Percentiles rank a stretch among this genome's conserved stretches.
Conservation (phyloP, 2,888 invertebrate genomes). For the Phymatocera aterrima region DNA sequence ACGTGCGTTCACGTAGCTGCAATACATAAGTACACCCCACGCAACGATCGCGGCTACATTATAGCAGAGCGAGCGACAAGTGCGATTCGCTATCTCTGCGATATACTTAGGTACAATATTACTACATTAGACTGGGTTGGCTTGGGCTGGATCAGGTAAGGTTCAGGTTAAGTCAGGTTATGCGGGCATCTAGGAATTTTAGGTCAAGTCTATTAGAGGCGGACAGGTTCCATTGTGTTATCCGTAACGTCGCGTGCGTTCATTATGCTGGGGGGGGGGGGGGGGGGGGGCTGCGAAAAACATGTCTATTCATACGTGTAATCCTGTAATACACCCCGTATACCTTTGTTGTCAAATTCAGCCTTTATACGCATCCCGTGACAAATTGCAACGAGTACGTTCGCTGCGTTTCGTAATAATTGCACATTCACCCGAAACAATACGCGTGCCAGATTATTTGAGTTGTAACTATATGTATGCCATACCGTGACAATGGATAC, state of each 20-base stretch:
- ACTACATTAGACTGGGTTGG: constrained; percentile 26
- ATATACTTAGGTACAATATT: not conserved
- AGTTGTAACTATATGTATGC: not conserved
- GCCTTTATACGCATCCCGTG: not conserved
- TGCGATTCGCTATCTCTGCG: constrained; percentile 23
- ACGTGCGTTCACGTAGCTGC: constrained; percentile 2
- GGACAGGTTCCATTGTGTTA: constrained; percentile 23
- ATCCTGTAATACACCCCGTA: not conserved
- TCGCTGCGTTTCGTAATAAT: constrained; percentile 18
- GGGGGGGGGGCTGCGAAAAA: not conserved
- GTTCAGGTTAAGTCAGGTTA: constrained; percentile 28
- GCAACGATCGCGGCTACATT: constrained; percentile 14
- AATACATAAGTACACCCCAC: constrained; percentile 16
- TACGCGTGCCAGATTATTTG: not conserved
- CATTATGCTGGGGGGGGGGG: not conserved
- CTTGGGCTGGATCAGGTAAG: constrained; percentile 24
- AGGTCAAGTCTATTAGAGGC: constrained; percentile 36
- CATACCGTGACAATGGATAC: not conserved
- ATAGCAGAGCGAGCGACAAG: constrained; percentile 10
- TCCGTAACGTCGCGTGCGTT: constrained; percentile 17
- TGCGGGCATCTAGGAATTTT: constrained; percentile 30
- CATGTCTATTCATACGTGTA: constrained; percentile 7
- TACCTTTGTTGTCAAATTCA: constrained; percentile 2
- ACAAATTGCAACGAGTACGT: not conserved
- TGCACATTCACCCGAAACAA: constrained; percentile 10